phyloP scores from a whole-genome alignment of 1,140 invertebrate species.

The Drosophila pallidifrons region DNA sequence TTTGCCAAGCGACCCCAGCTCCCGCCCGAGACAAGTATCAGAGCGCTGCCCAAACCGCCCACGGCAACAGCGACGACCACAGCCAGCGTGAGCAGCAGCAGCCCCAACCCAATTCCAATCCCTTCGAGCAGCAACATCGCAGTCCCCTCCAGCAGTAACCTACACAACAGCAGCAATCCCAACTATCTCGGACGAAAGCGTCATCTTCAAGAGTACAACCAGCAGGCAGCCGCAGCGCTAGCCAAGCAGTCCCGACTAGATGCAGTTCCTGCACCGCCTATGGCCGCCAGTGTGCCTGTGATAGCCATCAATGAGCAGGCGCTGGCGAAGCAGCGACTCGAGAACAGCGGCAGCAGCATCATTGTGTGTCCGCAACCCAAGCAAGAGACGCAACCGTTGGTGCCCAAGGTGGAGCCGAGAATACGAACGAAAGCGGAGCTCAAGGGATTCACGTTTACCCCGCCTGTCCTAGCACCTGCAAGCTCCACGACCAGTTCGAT shows the following conservation, averaged over 20 bases:
- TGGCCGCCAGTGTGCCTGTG: slow-evolving; percentile 57
- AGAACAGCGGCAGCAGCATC: background rate
- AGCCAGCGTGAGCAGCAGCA: background rate
- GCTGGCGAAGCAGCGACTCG: slow-evolving; percentile 40
- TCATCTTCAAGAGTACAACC: slow-evolving; percentile 77
- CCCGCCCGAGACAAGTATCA: slow-evolving; percentile 58
- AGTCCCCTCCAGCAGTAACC: slow-evolving; percentile 14
- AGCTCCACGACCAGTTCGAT: slow-evolving; percentile 46
- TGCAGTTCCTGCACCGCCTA: slow-evolving; percentile 11
- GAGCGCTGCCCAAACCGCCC: slow-evolving; percentile 27
- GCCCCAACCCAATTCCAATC: background rate
- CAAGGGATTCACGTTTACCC: slow-evolving; percentile 87
- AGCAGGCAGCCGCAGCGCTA: slow-evolving; percentile 32
- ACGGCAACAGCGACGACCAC: slow-evolving; percentile 5
- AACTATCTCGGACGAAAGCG: slow-evolving; percentile 76
- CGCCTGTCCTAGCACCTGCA: slow-evolving; percentile 47
- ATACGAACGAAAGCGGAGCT: slow-evolving; percentile 93
- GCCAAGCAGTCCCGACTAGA: slow-evolving; percentile 36
- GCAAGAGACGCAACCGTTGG: slow-evolving; percentile 5
- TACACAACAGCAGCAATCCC: slow-evolving; percentile 68
- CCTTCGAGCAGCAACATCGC: background rate
- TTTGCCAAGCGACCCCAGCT: slow-evolving; percentile 40
- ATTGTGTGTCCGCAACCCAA: slow-evolving; percentile 26
- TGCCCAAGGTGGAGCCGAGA: slow-evolving; percentile 87
- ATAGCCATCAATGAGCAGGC: slow-evolving; percentile 70